Evolutionary conservation across 2,113 vertebrate species (phyloP), one percentile per base, ranked within the genome.

Genomic region (Colaptes auratus): DNA sequence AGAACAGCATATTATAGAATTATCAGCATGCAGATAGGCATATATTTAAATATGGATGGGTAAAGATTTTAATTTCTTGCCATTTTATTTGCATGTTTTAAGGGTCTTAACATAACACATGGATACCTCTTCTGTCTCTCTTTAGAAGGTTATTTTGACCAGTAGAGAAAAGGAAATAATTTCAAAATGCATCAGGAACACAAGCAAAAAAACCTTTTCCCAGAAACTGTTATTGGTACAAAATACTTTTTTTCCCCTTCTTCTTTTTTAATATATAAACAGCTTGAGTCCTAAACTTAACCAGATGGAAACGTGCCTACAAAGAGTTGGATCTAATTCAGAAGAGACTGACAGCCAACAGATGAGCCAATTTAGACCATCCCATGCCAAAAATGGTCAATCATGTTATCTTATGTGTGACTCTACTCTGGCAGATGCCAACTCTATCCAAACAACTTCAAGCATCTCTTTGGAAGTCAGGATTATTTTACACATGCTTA

Each of bases 261-360:
- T 50, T 53, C 89, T 90, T 85, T 81, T 91, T 75, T 35, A 3
- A 96, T 96, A 91, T 94, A 95, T 95, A 96, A 97, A 96, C 96
- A 98, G 98, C 97, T 98, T 98, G 97, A 98, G 86, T 97, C 97
- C 96, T 97, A 98, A 98, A 98, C 97, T 97, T 98, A 97, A 98
- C 97, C 97, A 98, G 98, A 98, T 98, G 98, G 98, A 98, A 98
- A 97, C 96, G 90, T 98, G 98, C 97, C 98, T 98, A 96, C 94
- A 97, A 95, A 97, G 97, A 94, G 52, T 96, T 98, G 97, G 97
- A 97, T 80, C 78, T 90, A 89, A 96, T 97, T 98, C 97, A 97
- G 97, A 92, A 97, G 95, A 94, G 95, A 97, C 93, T 96, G 92
- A 95, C 97, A 97, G 96, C 96, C 97, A 98, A 98, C 95, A 97